Percentiles rank a stretch among this genome's conserved stretches.
Evolutionary conservation across 1,140 invertebrate genomes (phyloP).

Genomic region (Magallana angulata): DNA sequence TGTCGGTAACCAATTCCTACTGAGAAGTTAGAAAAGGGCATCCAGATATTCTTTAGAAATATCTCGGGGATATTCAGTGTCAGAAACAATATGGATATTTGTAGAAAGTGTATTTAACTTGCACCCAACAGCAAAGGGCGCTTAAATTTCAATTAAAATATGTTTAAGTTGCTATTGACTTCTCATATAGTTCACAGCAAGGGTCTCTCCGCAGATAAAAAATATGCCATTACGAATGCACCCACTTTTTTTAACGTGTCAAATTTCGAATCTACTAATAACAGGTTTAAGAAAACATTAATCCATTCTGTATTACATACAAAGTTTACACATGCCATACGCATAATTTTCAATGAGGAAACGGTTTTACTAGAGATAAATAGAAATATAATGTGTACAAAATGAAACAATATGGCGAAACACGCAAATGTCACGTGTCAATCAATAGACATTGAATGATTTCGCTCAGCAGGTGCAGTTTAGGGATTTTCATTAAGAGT

Average conservation of each 20-base stretch:
- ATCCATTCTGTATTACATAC: constrained; percentile 11
- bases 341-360: constrained; percentile 28
- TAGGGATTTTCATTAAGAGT: constrained; percentile 28
- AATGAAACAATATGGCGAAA: constrained; percentile 4
- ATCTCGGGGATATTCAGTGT: neutral
- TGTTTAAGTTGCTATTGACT: constrained; percentile 15
- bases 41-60: constrained; percentile 22
- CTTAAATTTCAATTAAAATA: constrained; percentile 35
- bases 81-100: constrained; percentile 31
- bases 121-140: constrained; percentile 27
- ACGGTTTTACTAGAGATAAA: constrained; percentile 17
- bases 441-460: constrained; percentile 32
- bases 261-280: constrained; percentile 28
- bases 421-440: constrained; percentile 29
- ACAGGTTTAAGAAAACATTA: constrained; percentile 10
- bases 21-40: constrained; percentile 35
- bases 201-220: constrained; percentile 27
- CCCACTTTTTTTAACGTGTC: constrained; percentile 20
- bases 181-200: constrained; percentile 33
- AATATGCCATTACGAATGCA: constrained; percentile 16
- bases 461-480: constrained; percentile 28
- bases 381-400: constrained; percentile 5
- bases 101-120: constrained; percentile 36
- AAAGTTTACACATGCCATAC: constrained; percentile 20
- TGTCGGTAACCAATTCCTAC: constrained; percentile 26